Evolutionary conservation across 2,797 vertebrate genomes (phyloP).

Genomic region (Myotis daubentonii): DNA sequence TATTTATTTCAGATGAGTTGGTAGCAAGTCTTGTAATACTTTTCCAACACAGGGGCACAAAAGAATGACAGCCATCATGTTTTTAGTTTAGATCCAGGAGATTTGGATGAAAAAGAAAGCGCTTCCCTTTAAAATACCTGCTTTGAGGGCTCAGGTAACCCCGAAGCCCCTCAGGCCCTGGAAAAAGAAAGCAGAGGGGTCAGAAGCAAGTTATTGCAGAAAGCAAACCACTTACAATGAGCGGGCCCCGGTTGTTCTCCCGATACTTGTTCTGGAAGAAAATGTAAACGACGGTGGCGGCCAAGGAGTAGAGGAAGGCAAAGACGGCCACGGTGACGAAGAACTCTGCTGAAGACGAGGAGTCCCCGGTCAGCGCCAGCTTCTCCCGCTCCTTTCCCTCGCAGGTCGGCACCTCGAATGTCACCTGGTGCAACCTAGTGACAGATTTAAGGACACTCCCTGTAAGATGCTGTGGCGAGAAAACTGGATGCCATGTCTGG

Average conservation of each 20-base stretch:
- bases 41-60: neutral
- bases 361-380: constrained; percentile 94
- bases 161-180: neutral
- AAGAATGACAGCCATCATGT: neutral
- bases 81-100: neutral
- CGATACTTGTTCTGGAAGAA: constrained; percentile 97
- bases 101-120: neutral
- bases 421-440: constrained; percentile 94
- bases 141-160: neutral
- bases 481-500: neutral
- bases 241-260: constrained; percentile 95
- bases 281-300: constrained; percentile 94
- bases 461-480: neutral
- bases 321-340: constrained; percentile 98
- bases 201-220: neutral
- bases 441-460: constrained; percentile 43
- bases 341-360: constrained; percentile 97
- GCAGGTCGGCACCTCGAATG: constrained; percentile 94
- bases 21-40: neutral
- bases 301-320: constrained; percentile 96
- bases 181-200: neutral
- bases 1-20: neutral
- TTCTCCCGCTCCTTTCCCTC: constrained; percentile 91
- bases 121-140: neutral
- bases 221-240: constrained; percentile 91